Conservation (phyloP, 2,888 invertebrate genomes). For the Parascotia fuliginaria region DNA sequence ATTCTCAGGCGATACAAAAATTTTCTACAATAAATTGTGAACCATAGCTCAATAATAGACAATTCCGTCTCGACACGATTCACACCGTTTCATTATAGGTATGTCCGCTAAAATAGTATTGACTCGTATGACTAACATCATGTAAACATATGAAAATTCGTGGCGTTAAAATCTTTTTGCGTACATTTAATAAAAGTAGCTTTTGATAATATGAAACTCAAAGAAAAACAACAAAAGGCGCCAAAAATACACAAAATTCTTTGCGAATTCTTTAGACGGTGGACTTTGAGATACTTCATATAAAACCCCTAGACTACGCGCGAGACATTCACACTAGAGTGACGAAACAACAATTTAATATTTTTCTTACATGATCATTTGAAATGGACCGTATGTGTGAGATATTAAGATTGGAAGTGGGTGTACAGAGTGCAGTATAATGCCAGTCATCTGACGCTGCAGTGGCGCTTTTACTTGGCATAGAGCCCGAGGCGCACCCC, state of each 20-base stretch:
- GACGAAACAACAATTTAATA: conserved; percentile 51
- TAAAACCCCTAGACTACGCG: conserved; percentile 76
- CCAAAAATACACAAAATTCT: conserved; percentile 49
- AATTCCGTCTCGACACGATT: no score
- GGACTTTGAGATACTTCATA: conserved; percentile 73
- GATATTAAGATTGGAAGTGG: conserved; percentile 44
- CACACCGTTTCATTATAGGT: no score
- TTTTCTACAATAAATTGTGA: no score
- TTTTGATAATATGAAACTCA: conserved; percentile 33
- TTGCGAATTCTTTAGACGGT: conserved; percentile 60
- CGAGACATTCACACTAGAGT: conserved; percentile 77
- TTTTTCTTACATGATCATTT: conserved; percentile 25
- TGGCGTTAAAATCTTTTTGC: conserved; percentile 2
- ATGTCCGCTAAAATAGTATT: neutral
- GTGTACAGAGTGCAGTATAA: conserved; percentile 44
- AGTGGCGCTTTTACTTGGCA: conserved; percentile 82
- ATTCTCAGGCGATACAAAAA: no score
- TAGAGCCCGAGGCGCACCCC: conserved; percentile 71
- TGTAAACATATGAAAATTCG: conserved; percentile 5
- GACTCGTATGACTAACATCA: neutral
- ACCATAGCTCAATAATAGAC: no score
- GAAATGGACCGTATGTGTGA: conserved; percentile 55
- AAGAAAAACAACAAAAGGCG: conserved; percentile 33
- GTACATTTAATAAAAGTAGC: conserved; percentile 19
- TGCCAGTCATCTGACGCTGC: conserved; percentile 64